A percentile compares a stretch with the other conserved stretches of the same genome.
These are phyloP conservation scores for Sepioteuthis lessoniana DNA, from an alignment of 2,888 invertebrate species.

Conservation along the genomic window DNA sequence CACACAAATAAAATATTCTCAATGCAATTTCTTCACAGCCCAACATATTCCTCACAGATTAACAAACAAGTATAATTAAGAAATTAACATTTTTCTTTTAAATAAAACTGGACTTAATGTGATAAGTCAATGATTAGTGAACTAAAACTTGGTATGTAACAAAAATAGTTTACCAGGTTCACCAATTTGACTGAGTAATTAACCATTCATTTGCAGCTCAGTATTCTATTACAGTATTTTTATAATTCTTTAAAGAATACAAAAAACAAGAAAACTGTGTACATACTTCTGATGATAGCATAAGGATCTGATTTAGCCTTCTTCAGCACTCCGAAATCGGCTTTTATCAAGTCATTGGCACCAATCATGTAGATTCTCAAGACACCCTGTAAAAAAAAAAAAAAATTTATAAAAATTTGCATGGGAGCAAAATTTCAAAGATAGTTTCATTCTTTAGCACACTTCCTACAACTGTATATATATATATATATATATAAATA, in stretches of 20 bases:
- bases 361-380: slow-evolving; percentile 94
- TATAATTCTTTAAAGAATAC: not conserved
- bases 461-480: no score
- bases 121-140: no score
- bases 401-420: slow-evolving; percentile 44
- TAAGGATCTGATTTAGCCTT: slow-evolving; percentile 98
- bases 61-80: no score
- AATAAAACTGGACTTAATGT: no score
- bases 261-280: not conserved
- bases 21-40: no score
- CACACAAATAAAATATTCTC: no score
- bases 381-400: slow-evolving; percentile 83
- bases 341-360: slow-evolving; percentile 95
- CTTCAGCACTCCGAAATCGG: slow-evolving; percentile 93
- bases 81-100: no score
- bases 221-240: not conserved
- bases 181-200: not conserved
- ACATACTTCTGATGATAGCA: slow-evolving; percentile 80
- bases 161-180: no score
- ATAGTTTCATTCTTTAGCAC: no score
- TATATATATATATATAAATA: no score
- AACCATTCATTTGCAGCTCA: not conserved
- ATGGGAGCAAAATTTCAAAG: not conserved
- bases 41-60: no score
- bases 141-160: no score